A percentile compares a stretch with the other conserved stretches of the same genome.
Evolutionary conservation across 2,888 invertebrate species (phyloP).

Genomic region (Andrena trimmerana): DNA sequence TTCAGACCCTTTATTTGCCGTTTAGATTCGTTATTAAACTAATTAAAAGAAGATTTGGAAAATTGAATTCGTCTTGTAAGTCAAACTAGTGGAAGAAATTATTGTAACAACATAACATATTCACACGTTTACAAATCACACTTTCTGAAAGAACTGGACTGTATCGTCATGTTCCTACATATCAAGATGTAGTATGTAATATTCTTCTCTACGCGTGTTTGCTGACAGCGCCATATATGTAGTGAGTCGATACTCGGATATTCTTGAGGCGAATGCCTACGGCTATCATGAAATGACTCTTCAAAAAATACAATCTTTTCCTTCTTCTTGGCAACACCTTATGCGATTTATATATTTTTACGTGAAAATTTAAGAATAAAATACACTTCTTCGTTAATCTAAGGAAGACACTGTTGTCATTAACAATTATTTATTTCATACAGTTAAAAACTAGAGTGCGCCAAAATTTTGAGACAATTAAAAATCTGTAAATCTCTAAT

Average conservation of each 20-base stretch:
- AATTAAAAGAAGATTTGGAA: neutral
- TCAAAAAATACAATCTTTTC: neutral
- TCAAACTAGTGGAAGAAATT: neutral
- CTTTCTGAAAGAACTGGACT: neutral
- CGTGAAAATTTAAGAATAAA: no score
- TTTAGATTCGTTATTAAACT: neutral
- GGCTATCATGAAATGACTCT: neutral
- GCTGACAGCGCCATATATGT: slow-evolving; percentile 16
- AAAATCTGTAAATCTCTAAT: no score
- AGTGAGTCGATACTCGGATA: slow-evolving; percentile 27
- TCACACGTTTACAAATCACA: neutral
- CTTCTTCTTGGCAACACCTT: no score
- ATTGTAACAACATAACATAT: neutral
- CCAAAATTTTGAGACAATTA: no score
- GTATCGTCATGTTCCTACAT: neutral
- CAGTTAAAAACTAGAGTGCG: no score
- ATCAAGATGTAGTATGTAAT: slow-evolving; percentile 6
- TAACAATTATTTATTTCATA: no score
- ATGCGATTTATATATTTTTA: no score
- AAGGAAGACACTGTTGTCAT: no score
- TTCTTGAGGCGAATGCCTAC: slow-evolving; percentile 7
- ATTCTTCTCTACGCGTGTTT: slow-evolving; percentile 21
- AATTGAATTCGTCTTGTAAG: neutral
- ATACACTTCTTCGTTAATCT: no score
- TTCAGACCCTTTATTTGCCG: no score